Conservation (phyloP, 1,140 invertebrate genomes). For the Monochamus saltuarius region DNA sequence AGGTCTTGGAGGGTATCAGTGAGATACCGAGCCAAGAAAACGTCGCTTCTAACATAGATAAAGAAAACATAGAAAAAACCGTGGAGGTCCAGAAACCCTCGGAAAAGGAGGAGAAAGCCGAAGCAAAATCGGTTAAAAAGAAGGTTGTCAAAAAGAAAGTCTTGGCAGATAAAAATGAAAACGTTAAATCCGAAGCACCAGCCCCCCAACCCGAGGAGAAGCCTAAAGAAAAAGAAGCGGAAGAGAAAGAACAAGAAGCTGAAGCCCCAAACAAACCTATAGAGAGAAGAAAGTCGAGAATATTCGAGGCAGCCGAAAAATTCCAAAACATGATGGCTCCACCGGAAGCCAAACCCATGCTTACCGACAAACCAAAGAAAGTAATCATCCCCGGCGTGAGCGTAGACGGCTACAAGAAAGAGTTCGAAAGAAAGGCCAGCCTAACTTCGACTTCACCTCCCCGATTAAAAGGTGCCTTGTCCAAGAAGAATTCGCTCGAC, state of each 20-base stretch:
- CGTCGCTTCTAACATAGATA: constrained; percentile 47
- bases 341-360: constrained; percentile 43
- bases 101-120: constrained; percentile 33
- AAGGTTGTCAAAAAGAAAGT: constrained; percentile 47
- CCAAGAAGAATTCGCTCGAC: constrained; percentile 42
- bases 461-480: constrained; percentile 43
- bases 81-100: constrained; percentile 27
- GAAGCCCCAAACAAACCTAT: constrained; percentile 47
- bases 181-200: constrained; percentile 34
- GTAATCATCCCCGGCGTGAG: constrained; percentile 77
- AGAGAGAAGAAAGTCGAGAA: constrained; percentile 65
- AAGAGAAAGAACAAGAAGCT: constrained; percentile 46
- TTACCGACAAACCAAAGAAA: constrained; percentile 72
- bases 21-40: constrained; percentile 48
- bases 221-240: constrained; percentile 43
- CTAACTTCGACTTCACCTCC: constrained; percentile 56
- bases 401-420: constrained; percentile 79
- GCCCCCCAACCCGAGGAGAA: constrained; percentile 45
- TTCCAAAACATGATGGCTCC: constrained; percentile 62
- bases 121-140: constrained; percentile 40
- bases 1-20: constrained; percentile 44
- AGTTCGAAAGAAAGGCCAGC: constrained; percentile 76
- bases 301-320: constrained; percentile 71
- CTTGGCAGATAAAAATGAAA: constrained; percentile 47
- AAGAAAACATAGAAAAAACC: constrained; percentile 46